These are phyloP conservation scores for Malacoctenus gilli DNA, from an alignment of 2,797 vertebrate species.

Conservation along the genomic window DNA sequence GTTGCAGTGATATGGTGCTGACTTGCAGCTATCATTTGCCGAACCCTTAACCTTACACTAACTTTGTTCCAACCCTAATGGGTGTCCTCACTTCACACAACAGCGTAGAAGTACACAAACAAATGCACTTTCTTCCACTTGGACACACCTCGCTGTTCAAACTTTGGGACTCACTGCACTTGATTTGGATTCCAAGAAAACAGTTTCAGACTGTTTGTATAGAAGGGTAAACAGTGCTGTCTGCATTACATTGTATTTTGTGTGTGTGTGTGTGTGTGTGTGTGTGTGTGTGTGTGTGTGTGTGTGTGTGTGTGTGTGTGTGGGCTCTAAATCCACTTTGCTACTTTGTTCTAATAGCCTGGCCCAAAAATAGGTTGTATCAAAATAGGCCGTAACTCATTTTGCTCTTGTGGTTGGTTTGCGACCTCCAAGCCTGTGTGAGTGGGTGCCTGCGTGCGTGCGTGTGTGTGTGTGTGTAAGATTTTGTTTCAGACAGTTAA, in stretches of 20 bases:
- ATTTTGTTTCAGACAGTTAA: constrained; percentile 29
- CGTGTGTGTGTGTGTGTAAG: constrained; percentile 3
- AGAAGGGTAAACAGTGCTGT: no score
- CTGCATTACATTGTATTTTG: no score
- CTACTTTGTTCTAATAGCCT: constrained; percentile 46
- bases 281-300: not conserved
- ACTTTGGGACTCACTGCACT: no score
- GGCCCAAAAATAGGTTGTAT: constrained; percentile 56
- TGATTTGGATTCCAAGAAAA: no score
- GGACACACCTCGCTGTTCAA: no score
- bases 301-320: not conserved
- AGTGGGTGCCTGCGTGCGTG: not conserved
- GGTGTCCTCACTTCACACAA: no score
- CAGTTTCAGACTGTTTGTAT: no score
- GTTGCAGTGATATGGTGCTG: no score
- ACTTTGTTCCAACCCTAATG: constrained; percentile 38
- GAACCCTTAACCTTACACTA: constrained; percentile 27
- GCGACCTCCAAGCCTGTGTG: constrained; percentile 22
- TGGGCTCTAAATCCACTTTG: constrained; percentile 28
- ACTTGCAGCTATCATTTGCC: not conserved
- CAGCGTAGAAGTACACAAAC: no score
- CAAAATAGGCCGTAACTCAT: constrained; percentile 58
- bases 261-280: constrained; percentile 8
- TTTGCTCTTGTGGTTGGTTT: constrained; percentile 55
- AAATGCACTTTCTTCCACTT: no score